phyloP scores from a whole-genome alignment of 2,797 vertebrate species.

The Silurus lanzhouensis region DNA sequence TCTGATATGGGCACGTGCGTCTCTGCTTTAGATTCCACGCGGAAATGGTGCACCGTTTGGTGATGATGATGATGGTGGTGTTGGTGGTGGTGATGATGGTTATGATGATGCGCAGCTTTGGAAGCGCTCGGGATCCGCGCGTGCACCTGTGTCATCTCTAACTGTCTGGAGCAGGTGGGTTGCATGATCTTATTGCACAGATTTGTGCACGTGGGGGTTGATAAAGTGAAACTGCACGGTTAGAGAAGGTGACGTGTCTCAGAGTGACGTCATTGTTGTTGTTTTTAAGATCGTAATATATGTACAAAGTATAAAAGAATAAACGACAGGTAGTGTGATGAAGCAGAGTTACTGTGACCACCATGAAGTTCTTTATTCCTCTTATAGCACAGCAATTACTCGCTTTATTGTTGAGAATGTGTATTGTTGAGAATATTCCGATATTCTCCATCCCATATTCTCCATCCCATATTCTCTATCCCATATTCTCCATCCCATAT shows the following conservation, averaged over 20 bases:
- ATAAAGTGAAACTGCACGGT: not conserved
- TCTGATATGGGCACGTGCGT: not conserved
- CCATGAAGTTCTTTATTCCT: not conserved
- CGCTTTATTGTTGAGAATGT: not conserved
- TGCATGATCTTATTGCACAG: not conserved
- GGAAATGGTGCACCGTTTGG: not conserved
- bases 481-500: no score
- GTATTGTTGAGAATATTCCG: no score
- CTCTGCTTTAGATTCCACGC: not conserved
- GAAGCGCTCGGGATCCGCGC: not conserved
- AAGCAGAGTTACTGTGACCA: not conserved
- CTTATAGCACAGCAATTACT: not conserved
- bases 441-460: no score
- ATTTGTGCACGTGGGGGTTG: not conserved
- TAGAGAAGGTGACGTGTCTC: not conserved
- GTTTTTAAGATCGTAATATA: not conserved
- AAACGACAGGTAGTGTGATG: not conserved
- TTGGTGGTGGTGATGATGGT: not conserved
- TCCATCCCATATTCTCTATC: no score
- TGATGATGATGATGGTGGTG: not conserved
- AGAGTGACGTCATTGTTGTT: not conserved
- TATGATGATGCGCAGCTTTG: not conserved
- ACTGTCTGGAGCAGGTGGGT: not conserved
- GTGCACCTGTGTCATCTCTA: not conserved
- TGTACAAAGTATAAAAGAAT: not conserved